Base-by-base conservation (phyloP, 1,140 invertebrate genomes). In the Drosophila nebulosa region DNA sequence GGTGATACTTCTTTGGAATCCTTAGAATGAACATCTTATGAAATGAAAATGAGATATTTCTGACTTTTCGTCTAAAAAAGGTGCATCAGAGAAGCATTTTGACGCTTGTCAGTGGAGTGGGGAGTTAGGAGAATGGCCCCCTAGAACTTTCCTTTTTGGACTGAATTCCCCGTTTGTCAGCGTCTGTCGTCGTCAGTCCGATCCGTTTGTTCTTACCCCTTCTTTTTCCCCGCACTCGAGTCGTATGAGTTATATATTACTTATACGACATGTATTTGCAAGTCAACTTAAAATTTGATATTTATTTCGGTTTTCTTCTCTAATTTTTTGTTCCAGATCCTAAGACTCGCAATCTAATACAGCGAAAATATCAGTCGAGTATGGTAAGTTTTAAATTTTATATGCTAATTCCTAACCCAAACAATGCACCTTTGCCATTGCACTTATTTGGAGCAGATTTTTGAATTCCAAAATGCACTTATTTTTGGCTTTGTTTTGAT, bases 321-420 rank as follows among this genome's bases (percentile, higher is more conserved):
- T 56, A 32, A 4, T 14, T 3, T 79, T 89, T 77, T n/a, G n/a
- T n/a, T n/a, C n/a, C 94, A 99, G 98, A 99, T 96, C 97, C 98
- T 74, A 99, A 99, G 94, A 98, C 97, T 83, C 95, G 97, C 85
- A 97, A 99, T 94, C 95, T 99, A 75, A 96, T 98, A 89, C 97
- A 98, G 92, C 94, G 98, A 91, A 98, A 97, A 93, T 99, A 99
- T 93, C 98, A 98, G 93, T 99, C 99, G 53, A 96, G 97, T 88
- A 98, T 99, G 98, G 98, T 98, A 94, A 96, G 96, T 95, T 30
- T 30, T 14, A 3, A 24, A 10, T 1, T 56, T 14, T 24, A 0
- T 30, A 12, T 26, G n/a, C n/a, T 3, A 24, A 52, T 26, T 26
- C 12, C 6, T 26, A 26, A 14, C 4, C 39, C 16, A 39, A 50